Evolutionary conservation across 1,140 invertebrate species (phyloP).

Genomic region (Pseudoatta argentina): DNA sequence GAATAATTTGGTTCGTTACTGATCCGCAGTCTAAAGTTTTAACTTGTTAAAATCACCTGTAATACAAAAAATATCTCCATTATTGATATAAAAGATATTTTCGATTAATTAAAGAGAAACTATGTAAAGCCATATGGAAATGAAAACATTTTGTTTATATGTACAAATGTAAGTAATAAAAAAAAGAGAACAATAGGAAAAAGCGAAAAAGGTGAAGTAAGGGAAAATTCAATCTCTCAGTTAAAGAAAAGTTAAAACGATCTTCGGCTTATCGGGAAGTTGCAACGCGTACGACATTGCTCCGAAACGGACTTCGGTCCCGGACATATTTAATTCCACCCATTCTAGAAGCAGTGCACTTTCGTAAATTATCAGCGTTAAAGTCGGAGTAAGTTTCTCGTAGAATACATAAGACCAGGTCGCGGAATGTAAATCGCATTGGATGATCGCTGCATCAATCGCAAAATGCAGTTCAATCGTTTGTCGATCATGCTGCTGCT

Average conservation of each 20-base stretch:
- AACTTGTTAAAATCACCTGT: background rate
- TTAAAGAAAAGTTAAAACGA: conserved; percentile 75
- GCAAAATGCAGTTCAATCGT: conserved; percentile 53
- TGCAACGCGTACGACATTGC: conserved; percentile 59
- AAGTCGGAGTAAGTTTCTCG: conserved; percentile 59
- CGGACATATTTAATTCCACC: conserved; percentile 75
- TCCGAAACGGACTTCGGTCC: conserved; percentile 70
- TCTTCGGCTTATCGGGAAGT: conserved; percentile 74
- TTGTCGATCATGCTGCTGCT: conserved; percentile 55
- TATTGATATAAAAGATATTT: background rate
- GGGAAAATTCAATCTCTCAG: conserved; percentile 73
- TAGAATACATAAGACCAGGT: background rate
- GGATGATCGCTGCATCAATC: background rate
- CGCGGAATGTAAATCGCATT: conserved; percentile 45
- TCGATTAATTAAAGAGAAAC: background rate
- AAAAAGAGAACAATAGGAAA: background rate
- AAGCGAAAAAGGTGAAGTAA: background rate
- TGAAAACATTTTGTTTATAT: background rate
- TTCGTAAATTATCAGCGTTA: conserved; percentile 72
- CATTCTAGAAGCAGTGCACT: conserved; percentile 36
- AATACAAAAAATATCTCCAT: background rate
- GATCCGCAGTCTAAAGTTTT: background rate
- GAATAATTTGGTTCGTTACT: background rate
- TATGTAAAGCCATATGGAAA: background rate
- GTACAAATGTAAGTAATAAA: background rate